A percentile compares a stretch with the other conserved stretches of the same genome.
Conservation (phyloP, 1,140 invertebrate genomes). For the Batillaria attramentaria region DNA sequence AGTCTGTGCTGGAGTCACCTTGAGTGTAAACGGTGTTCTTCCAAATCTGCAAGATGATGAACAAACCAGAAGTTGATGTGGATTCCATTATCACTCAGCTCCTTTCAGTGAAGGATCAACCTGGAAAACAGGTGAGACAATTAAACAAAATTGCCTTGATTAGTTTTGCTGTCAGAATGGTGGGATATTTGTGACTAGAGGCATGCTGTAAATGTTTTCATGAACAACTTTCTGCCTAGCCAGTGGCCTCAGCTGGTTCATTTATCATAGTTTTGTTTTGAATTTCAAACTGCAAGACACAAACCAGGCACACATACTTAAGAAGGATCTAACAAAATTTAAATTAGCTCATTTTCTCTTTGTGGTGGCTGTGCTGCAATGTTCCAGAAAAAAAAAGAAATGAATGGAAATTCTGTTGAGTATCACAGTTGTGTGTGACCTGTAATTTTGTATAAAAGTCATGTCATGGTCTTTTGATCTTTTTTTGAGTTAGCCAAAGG, state of each 20-base stretch:
- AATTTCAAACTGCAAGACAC: not conserved
- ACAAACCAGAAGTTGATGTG: conserved; percentile 59
- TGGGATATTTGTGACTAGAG: no score
- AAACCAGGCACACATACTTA: no score
- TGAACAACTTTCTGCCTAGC: not conserved
- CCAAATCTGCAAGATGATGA: conserved; percentile 25
- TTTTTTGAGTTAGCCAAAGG: not conserved
- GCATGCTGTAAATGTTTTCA: not conserved
- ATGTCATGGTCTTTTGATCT: not conserved
- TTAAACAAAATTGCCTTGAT: no score
- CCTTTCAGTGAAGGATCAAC: conserved; percentile 59
- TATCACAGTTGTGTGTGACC: not conserved
- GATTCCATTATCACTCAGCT: conserved; percentile 68
- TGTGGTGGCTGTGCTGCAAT: no score
- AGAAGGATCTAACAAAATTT: no score
- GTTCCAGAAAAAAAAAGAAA: not conserved
- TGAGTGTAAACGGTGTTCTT: not conserved
- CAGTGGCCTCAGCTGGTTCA: not conserved
- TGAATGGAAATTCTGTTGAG: not conserved
- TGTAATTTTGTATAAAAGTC: not conserved
- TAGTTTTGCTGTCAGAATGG: no score
- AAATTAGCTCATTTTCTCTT: no score
- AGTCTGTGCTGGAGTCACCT: not conserved
- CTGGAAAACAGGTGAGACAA: conserved; percentile 69
- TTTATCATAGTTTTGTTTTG: not conserved